Conservation (phyloP, 2,113 vertebrate genomes). For the Ceyx cyanopectus region DNA sequence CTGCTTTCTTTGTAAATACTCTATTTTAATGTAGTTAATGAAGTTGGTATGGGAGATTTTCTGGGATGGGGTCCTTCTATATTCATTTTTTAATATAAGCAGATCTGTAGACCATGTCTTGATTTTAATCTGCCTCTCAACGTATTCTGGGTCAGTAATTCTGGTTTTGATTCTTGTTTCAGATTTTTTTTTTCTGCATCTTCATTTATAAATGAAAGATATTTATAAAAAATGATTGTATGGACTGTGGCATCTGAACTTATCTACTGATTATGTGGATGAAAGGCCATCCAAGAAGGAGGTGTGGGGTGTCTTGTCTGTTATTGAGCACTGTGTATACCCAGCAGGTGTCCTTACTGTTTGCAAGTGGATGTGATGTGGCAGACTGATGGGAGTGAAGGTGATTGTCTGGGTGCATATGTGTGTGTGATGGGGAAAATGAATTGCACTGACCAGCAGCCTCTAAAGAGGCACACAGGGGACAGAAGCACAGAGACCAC, state of each 20-base stretch:
- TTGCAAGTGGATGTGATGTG: background rate
- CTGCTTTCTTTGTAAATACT: background rate
- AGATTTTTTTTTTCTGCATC: background rate
- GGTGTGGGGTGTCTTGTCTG: background rate
- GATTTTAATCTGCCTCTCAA: background rate
- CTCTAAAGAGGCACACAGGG: rapidly evolving
- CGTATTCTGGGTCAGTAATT: background rate
- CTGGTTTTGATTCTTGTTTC: background rate
- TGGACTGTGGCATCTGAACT: background rate
- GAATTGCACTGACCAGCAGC: background rate
- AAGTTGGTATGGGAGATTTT: background rate
- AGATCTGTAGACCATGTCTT: background rate
- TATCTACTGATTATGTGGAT: background rate
- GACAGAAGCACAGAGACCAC: background rate
- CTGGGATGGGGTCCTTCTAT: background rate
- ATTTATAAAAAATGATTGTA: background rate
- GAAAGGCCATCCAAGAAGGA: background rate
- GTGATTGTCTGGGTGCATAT: background rate
- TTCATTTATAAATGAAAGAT: background rate
- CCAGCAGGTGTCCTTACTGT: background rate
- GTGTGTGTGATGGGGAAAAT: background rate
- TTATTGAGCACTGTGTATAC: background rate
- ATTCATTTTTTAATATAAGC: background rate
- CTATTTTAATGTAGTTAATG: background rate
- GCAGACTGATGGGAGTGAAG: background rate